phyloP scores from a whole-genome alignment of 2,888 invertebrate species.

The Brachynemurus nebulosus region DNA sequence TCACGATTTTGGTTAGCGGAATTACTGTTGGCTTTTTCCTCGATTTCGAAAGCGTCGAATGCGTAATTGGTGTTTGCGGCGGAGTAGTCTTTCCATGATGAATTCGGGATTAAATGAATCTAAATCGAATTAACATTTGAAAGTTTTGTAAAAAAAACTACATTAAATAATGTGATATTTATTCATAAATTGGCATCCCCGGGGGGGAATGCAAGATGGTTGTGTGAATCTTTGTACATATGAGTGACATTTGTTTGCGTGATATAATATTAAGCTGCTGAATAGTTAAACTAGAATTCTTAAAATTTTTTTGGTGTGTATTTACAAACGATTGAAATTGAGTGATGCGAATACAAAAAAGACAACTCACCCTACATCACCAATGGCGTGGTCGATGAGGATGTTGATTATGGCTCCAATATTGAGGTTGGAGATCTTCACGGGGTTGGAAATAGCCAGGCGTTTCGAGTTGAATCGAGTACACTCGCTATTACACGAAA shows the following conservation, averaged over 20 bases:
- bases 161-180: too few species aligned
- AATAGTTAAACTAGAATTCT: too few species aligned
- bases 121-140: too few species aligned
- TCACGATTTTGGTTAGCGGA: slow-evolving; percentile 21
- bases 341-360: slow-evolving; percentile 7
- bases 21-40: slow-evolving; percentile 36
- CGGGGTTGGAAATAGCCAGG: slow-evolving; percentile 8
- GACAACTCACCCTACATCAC: slow-evolving; percentile 6
- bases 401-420: slow-evolving; percentile 6
- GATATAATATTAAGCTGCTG: too few species aligned
- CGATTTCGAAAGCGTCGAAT: slow-evolving; percentile 76
- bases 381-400: slow-evolving; percentile 12
- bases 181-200: too few species aligned
- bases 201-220: too few species aligned
- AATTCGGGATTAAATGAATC: slow-evolving; percentile 71
- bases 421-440: slow-evolving; percentile 4
- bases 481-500: slow-evolving; percentile 30
- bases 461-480: slow-evolving; percentile 33
- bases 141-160: too few species aligned
- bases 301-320: background rate
- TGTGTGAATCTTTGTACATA: too few species aligned
- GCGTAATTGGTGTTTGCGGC: slow-evolving; percentile 76
- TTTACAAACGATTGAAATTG: background rate
- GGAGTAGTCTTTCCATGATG: slow-evolving; percentile 82
- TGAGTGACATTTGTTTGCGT: too few species aligned